phyloP scores from a whole-genome alignment of 2,113 vertebrate genomes.

The Datnioides undecimradiatus region DNA sequence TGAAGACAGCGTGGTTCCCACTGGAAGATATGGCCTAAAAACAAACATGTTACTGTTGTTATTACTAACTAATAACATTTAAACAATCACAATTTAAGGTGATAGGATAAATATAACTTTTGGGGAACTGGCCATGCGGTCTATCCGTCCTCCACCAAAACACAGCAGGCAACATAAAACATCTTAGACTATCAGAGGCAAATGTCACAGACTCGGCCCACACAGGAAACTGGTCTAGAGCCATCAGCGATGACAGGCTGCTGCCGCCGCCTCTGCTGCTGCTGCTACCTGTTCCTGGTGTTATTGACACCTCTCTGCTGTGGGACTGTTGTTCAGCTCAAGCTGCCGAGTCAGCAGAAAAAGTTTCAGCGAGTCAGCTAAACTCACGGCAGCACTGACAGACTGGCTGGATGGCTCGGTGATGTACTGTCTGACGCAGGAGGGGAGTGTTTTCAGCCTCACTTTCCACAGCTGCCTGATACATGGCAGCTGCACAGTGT shows the following conservation, averaged over 20 bases:
- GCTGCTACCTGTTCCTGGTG: slow-evolving; percentile 58
- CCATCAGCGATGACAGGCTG: slow-evolving; percentile 10
- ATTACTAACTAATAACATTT: neutral
- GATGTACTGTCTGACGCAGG: slow-evolving; percentile 7
- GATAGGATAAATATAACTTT: neutral
- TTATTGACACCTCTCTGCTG: slow-evolving; percentile 61
- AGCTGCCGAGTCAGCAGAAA: slow-evolving; percentile 63
- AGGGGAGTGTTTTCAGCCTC: neutral
- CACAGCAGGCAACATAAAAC: neutral
- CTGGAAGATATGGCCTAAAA: too few species aligned
- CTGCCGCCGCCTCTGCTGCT: slow-evolving; percentile 28
- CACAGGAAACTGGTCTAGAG: slow-evolving; percentile 4
- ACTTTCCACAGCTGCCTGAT: slow-evolving; percentile 1
- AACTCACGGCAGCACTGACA: slow-evolving; percentile 45
- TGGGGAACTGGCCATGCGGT: neutral
- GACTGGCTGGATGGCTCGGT: slow-evolving; percentile 19
- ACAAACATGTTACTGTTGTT: too few species aligned
- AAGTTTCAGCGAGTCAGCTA: slow-evolving; percentile 68
- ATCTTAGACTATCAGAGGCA: neutral
- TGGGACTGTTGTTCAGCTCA: slow-evolving; percentile 32
- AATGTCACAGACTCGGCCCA: neutral
- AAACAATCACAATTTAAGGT: neutral
- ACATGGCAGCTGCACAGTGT: neutral
- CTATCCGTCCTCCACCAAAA: neutral
- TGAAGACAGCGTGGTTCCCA: too few species aligned